Evolutionary conservation across 2,113 vertebrate genomes (phyloP), one percentile per base, ranked within the genome.

Genomic region (Syngnathus scovelli): DNA sequence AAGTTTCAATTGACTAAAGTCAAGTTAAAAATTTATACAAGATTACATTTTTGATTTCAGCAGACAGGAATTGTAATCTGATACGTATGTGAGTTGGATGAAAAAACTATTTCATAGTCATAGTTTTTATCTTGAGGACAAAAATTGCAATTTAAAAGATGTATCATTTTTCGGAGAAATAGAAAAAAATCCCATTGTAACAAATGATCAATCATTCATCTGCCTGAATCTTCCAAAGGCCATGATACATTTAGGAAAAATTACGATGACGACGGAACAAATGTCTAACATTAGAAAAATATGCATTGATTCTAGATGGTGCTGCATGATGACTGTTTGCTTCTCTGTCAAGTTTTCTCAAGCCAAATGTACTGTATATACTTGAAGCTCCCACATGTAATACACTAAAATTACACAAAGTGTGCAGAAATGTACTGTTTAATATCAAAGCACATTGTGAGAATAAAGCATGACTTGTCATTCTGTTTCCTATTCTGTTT

Each of bases 401-500:
- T 33, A 33, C 21, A 55, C 4, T 23, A 12, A 23, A 55, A 49
- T 6, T 33, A 33, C 27, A 33, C n/a, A 51, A 21, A 49, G 18
- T 18, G 48, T 7, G 19, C 5, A 1, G n/a, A 54, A 54, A 10
- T 5, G 19, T 21, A 21, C 19, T n/a, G n/a, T 21, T n/a, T 10
- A 54, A 23, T 21, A 7, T 21, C 51, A 54, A 54, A 18, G 56
- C 36, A 59, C 2, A 16, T 19, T 19, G 15, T 11, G 36, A 7
- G 37, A 63, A 64, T 58, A 64, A 55, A 44, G 27, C 49, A 41
- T 52, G 11, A 52, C 41, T 15, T 64, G 49, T 4, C 23, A 59
- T 52, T 44, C 21, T 46, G 58, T 44, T 62, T 27, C 52, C 38
- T 56, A 44, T 21, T 46, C 33, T 43, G 75, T 75, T 68, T 58